Evolutionary conservation across 1,140 invertebrate species (phyloP).

Genomic region (Pogonomyrmex californicus): DNA sequence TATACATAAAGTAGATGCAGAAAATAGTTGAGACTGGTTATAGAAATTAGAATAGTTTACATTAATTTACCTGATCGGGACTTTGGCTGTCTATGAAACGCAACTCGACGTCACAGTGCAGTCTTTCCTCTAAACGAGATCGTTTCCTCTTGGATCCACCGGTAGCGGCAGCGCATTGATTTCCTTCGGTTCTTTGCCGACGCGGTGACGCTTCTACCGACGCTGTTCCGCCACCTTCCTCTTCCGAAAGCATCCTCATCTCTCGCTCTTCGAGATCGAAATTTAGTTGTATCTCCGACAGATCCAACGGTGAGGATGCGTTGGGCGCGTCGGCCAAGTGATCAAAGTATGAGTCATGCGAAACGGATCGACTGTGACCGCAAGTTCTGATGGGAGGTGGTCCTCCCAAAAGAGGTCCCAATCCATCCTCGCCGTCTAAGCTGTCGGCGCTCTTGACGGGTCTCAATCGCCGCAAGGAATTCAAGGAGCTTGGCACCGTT

Average conservation of each 20-base stretch:
- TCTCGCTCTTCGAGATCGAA: slow-evolving; percentile 95
- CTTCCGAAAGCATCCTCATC: slow-evolving; percentile 95
- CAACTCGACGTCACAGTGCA: slow-evolving; percentile 87
- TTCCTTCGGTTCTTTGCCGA: slow-evolving; percentile 84
- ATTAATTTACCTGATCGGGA: slow-evolving; percentile 85
- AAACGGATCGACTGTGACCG: slow-evolving; percentile 91
- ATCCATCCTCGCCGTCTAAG: slow-evolving; percentile 87
- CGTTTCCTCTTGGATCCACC: slow-evolving; percentile 86
- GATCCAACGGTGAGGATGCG: slow-evolving; percentile 89
- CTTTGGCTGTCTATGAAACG: slow-evolving; percentile 88
- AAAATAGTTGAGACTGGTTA: neutral
- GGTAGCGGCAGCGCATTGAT: slow-evolving; percentile 74
- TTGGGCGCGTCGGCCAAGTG: slow-evolving; percentile 87
- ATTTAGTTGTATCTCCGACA: slow-evolving; percentile 93
- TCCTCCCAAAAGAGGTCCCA: slow-evolving; percentile 82
- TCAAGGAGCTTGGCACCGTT: slow-evolving; percentile 82
- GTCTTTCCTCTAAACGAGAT: slow-evolving; percentile 86
- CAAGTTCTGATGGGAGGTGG: slow-evolving; percentile 86
- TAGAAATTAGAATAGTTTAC: neutral
- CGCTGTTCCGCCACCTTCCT: slow-evolving; percentile 90
- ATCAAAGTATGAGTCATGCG: slow-evolving; percentile 98
- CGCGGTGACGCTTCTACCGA: slow-evolving; percentile 88
- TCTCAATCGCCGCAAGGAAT: slow-evolving; percentile 87
- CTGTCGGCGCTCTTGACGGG: slow-evolving; percentile 92
- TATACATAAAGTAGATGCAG: neutral